Evolutionary conservation across 2,113 vertebrate species (phyloP).

Genomic region (Butorides virescens): DNA sequence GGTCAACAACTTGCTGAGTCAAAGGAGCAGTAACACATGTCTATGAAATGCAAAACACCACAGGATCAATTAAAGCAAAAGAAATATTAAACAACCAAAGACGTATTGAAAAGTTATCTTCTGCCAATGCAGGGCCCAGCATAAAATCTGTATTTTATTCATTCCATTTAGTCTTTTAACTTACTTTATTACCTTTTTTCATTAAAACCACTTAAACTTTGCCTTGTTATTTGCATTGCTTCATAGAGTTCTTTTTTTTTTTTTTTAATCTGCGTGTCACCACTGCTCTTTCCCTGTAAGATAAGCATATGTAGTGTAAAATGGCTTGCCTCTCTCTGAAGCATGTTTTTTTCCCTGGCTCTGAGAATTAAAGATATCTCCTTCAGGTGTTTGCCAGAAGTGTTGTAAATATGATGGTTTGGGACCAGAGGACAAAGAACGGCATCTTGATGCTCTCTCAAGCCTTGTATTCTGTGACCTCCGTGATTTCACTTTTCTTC

Average conservation of each 20-base stretch:
- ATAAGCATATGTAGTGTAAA: neutral
- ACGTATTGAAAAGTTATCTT: neutral
- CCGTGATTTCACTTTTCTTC: neutral
- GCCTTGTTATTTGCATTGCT: neutral
- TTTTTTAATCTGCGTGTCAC: neutral
- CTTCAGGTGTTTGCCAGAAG: neutral
- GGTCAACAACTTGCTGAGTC: conserved; percentile 31
- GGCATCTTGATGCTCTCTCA: neutral
- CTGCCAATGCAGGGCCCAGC: neutral
- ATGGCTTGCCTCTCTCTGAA: neutral
- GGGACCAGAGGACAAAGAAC: neutral
- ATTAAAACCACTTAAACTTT: neutral
- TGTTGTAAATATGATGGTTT: neutral
- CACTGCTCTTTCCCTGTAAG: neutral
- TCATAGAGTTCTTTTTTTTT: neutral
- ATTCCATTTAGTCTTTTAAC: neutral
- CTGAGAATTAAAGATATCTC: neutral
- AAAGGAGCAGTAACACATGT: neutral
- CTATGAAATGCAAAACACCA: neutral
- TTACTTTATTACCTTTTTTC: neutral
- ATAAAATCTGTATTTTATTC: neutral
- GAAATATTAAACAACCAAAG: neutral
- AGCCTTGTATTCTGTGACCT: neutral
- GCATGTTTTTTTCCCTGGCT: neutral
- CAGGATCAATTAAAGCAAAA: neutral